Base-by-base conservation (phyloP, 2,888 invertebrate genomes). In the Escarpia spicata region DNA sequence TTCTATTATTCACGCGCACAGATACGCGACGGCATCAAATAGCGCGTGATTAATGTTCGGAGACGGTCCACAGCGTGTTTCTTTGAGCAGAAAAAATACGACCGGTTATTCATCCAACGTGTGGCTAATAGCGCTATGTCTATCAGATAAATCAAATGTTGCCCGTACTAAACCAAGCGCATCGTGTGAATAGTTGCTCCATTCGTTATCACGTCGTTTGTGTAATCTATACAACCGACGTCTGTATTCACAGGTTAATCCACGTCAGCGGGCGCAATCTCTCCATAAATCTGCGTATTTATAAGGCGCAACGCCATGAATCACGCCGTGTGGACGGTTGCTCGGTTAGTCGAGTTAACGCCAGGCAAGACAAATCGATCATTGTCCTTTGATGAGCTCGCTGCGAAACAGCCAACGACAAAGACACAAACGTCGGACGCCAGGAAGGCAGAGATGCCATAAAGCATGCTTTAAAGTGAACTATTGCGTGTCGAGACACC, bases 191-290 rank as follows among this genome's bases (percentile, higher is more conserved):
- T n/a, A 6, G 75, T 26, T n/a, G n/a, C 75, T 75, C 75, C 75
- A 75, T 75, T 75, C 75, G 75, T 75, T 75, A 75, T 75, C 75
- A 75, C 19, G 75, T 75, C 75, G 75, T 75, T 75, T 75, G 75
- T 75, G 75, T 75, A 75, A 75, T 75, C 75, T 75, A 75, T 75
- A 75, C 75, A 75, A 75, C 75, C 75, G 75, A 75, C 75, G 75
- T 75, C 75, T 26, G 75, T 75, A 75, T 75, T 75, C 75, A 75
- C 75, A 26, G 75, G 75, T 19, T 75, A 75, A 75, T 75, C 75
- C 75, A 19, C 75, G 75, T 75, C 75, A 75, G 26, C 4, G 19
- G 75, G 26, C 75, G n/a, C 26, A 75, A 75, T 75, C 75, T 6
- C 75, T 15, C 75, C 26, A 75, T 75, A 75, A 75, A 75, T 75